These are phyloP conservation scores for Threskiornis aethiopicus DNA, from an alignment of 2,797 vertebrate species.

Conservation along the genomic window DNA sequence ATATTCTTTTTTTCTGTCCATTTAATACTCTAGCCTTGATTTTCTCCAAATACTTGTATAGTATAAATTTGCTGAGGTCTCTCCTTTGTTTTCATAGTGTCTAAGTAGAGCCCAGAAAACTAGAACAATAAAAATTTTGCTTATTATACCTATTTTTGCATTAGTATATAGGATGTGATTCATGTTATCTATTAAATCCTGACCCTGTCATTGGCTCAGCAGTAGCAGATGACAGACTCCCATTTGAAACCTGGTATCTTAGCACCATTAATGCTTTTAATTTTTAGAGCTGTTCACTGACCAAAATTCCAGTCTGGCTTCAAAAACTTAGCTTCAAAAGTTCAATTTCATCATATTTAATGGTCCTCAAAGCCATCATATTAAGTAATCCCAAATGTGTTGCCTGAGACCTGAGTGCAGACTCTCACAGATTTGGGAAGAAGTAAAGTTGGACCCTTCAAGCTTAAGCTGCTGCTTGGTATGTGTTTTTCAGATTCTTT, in stretches of 20 bases:
- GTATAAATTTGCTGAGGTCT: neutral
- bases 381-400: neutral
- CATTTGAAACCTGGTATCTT: neutral
- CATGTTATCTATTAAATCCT: neutral
- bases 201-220: neutral
- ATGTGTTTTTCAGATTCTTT: neutral
- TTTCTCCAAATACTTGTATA: neutral
- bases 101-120: neutral
- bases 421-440: neutral
- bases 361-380: neutral
- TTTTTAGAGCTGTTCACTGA: neutral
- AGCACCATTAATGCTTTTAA: neutral
- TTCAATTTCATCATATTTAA: neutral
- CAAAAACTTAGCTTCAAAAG: neutral
- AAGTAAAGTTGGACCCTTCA: neutral
- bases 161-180: neutral
- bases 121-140: neutral
- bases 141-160: neutral
- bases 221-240: neutral
- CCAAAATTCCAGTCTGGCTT: neutral
- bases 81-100: neutral
- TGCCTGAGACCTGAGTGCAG: neutral
- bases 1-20: neutral
- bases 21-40: neutral
- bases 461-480: neutral